Percentiles rank a stretch among this genome's conserved stretches.
These are phyloP conservation scores for Dissostichus mawsoni DNA, from an alignment of 2,113 vertebrate genomes.

Conservation along the genomic window DNA sequence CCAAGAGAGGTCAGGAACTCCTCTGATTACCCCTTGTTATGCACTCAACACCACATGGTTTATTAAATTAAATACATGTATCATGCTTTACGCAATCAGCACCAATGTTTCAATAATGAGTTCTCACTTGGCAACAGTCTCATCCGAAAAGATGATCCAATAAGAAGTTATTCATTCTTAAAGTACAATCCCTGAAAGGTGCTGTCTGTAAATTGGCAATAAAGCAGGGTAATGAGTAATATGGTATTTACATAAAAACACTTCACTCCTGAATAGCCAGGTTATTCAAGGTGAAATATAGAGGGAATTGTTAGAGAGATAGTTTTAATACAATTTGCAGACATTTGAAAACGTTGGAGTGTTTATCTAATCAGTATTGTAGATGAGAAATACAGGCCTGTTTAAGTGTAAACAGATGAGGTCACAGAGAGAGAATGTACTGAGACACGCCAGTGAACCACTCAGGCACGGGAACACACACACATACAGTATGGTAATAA, in stretches of 20 bases:
- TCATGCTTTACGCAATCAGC: background rate
- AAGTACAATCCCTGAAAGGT: background rate
- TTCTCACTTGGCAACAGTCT: background rate
- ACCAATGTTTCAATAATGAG: background rate
- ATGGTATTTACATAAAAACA: background rate
- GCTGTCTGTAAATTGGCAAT: background rate
- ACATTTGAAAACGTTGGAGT: background rate
- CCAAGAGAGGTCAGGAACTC: constrained; percentile 92
- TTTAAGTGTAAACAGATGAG: constrained; percentile 24
- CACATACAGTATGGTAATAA: too few species aligned
- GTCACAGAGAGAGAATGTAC: constrained; percentile 14
- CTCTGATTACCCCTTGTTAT: background rate
- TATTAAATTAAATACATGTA: background rate
- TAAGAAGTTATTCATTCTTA: background rate
- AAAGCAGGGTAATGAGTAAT: background rate
- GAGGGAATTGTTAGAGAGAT: background rate
- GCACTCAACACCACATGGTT: background rate
- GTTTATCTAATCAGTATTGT: background rate
- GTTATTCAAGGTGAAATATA: background rate
- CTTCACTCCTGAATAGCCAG: background rate
- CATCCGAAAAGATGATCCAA: background rate
- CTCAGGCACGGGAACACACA: background rate
- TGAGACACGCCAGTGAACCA: background rate
- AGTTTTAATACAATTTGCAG: background rate
- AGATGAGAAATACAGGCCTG: constrained; percentile 2